Evolutionary conservation across 2,888 invertebrate species (phyloP), one percentile per base, ranked within the genome.

Genomic region (Microplitis deprimator): DNA sequence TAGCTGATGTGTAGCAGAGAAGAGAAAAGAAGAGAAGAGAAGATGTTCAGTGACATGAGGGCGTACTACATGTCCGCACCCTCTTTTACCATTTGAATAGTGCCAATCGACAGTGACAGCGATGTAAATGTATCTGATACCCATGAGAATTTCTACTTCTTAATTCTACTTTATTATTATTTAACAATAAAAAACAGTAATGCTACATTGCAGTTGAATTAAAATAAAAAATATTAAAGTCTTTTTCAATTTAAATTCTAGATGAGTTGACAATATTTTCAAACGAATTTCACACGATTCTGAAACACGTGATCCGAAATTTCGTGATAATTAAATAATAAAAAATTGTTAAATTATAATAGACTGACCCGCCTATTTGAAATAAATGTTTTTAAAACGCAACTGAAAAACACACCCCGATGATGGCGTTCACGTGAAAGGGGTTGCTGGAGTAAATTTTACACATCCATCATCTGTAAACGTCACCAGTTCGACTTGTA

Each of bases 71-170:
- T 77, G 80, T 83, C 78, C 81, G 82, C 84, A 85, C 88, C 86
- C 87, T 84, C 84, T 86, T 50, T 87, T 87, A 84, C 82, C 86
- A 85, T 87, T 86, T 87, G 84, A 88, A 88, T 88, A 82, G 83
- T 80, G 81, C 84, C 87, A 84, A 87, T 86, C 83, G 85, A 80
- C 83, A 82, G 78, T 84, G 86, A 86, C 85, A 84, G 81, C 81
- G 80, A 84, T 85, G 84, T 10, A 81, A 86, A 80, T 84, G 84
- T 83, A 86, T 82, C 85, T 84, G 88, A 88, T 88, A 89, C 87
- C 86, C 88, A 87, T 88, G 88, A 86, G 88, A 88, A 85, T 83
- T 80, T 81, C 79, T 80, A 81, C 68, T 75, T 68, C 16, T 68
- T 75, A 69, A 38, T 76, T 67, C 59, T 61, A 69, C 39, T 41